Base-by-base conservation (phyloP, 2,797 vertebrate genomes). In the Anableps anableps region DNA sequence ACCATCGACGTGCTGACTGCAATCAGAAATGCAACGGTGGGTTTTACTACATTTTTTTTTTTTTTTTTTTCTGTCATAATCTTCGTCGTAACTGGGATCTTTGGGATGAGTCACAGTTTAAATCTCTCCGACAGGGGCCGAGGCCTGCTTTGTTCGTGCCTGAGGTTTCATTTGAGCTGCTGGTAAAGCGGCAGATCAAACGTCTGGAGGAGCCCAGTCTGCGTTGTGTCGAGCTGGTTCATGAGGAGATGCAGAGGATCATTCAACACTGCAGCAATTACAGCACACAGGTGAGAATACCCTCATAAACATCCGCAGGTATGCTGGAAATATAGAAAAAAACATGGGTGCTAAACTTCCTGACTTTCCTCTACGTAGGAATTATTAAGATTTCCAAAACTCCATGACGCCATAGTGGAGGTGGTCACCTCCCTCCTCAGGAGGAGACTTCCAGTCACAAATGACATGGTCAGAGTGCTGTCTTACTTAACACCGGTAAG, bases 171-270 rank as follows among this genome's bases (percentile, higher is more conserved):
- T 99, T 99, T 87, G 98, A 99, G 93, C 90, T 99, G 92, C 91
- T 99, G 83, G 98, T 99, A 77, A 99, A 99, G 92, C 94, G 98
- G 86, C 98, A 99, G 91, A 96, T 99, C 74, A 99, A 99, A 88
- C 97, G 98, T 53, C 93, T 99, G 88, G 98, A 99, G 91, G 98
- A 99, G 72, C 98, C 98, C 2, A 99, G 98, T 76, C 93, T 99
- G 72, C 97, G 98, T 66, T 99, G 98, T 23, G 98, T 99, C 88
- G 98, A 99, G 88, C 95, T 99, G 74, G 98, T 99, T 81, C 98
- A 99, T 0, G 98, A 99, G 88, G 98, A 99, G 94, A 99, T 99
- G 98, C 98, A 99, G 89, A 96, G 98, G 93, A 99, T 99, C 85
- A 99, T 99, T 88, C 98, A 99, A 84, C 98, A 99, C 58, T 99